Evolutionary conservation across 2,797 vertebrate species (phyloP).

Genomic region (Limnodromus scolopaceus): DNA sequence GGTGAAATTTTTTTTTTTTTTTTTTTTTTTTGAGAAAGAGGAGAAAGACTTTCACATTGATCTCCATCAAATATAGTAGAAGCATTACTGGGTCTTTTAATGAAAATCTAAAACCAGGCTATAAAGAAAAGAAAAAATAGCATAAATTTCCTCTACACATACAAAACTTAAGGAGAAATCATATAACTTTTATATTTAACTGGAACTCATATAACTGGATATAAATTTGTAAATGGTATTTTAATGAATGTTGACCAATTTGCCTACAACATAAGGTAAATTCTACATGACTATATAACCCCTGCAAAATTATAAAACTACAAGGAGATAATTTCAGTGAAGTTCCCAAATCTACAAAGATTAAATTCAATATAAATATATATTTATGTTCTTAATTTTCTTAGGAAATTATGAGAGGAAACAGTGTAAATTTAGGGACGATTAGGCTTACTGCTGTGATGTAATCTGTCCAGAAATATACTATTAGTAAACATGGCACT

Average conservation of each 20-base stretch:
- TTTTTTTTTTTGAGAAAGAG: not conserved
- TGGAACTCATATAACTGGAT: not conserved
- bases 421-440: not conserved
- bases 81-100: not conserved
- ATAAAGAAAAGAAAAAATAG: not conserved
- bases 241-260: slow-evolving; percentile 6
- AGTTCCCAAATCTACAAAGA: not conserved
- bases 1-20: not conserved
- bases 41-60: not conserved
- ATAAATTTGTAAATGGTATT: slow-evolving; percentile 10
- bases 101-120: not conserved
- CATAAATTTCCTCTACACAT: not conserved
- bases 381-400: not conserved
- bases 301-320: not conserved
- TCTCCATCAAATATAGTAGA: not conserved
- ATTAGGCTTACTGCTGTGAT: not conserved
- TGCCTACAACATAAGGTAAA: slow-evolving; percentile 23
- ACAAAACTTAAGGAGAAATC: not conserved
- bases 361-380: not conserved
- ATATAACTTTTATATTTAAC: not conserved
- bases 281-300: slow-evolving; percentile 4
- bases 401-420: not conserved
- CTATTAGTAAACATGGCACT: not conserved
- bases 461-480: not conserved
- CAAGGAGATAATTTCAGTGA: not conserved